A percentile compares a stretch with the other conserved stretches of the same genome.
Conservation (phyloP, 2,797 vertebrate species). For the Carduelis carduelis region DNA sequence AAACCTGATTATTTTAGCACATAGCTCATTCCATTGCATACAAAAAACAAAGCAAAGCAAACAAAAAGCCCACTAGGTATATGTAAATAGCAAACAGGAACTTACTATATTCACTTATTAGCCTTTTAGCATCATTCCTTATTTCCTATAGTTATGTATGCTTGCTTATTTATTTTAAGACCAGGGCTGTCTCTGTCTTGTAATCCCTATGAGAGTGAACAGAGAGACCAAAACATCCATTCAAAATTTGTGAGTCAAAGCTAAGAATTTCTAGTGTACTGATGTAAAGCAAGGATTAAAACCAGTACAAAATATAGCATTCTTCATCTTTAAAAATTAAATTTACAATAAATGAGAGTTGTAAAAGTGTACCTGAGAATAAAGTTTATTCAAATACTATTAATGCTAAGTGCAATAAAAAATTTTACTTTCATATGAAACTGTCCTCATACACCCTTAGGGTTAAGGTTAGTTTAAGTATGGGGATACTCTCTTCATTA, state of each 20-base stretch:
- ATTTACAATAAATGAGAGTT: not conserved
- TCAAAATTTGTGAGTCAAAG: not conserved
- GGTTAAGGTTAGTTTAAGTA: not conserved
- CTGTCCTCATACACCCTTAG: not conserved
- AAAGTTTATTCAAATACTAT: not conserved
- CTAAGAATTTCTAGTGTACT: not conserved
- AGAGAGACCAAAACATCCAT: not conserved
- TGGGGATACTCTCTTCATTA: not conserved
- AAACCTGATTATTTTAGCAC: not conserved
- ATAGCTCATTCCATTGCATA: not conserved
- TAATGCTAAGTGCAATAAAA: not conserved
- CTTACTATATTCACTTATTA: not conserved
- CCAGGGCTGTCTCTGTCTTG: not conserved
- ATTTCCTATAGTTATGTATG: not conserved
- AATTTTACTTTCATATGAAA: not conserved
- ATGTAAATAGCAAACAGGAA: not conserved
- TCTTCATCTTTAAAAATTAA: not conserved
- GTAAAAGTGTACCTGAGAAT: not conserved
- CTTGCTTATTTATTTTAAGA: not conserved
- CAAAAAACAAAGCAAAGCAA: not conserved
- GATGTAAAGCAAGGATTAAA: not conserved
- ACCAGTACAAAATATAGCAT: not conserved
- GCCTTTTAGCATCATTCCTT: not conserved
- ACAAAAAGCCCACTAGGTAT: not conserved
- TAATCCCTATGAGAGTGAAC: not conserved